Base-by-base conservation (phyloP, 1,140 invertebrate genomes). In the Amphibalanus amphitrite region DNA sequence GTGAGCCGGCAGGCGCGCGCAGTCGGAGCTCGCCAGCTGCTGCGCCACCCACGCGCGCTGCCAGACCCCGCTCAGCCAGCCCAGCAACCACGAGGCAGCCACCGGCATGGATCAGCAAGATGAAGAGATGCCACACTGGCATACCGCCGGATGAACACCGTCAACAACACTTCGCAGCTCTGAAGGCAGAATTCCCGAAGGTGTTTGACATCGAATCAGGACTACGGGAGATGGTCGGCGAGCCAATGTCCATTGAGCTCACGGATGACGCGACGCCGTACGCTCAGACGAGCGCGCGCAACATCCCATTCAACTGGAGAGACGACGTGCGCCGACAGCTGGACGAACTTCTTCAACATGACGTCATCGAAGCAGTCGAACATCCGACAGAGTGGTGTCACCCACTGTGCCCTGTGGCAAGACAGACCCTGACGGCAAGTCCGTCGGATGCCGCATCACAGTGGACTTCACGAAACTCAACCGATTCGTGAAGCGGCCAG, bases 241-340 rank as follows among this genome's bases (percentile, higher is more conserved):
- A 47, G 28, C 69, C 69, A 26, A 69, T 13, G 69, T 17, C 4
- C 13, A 17, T 26, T 13, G 30, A 69, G 69, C 26, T 69, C 10
- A 69, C 33, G 26, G 69, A 69, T 17, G 69, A 69, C 47, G 69
- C 69, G 4, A 15, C 15, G 13, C 23, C 69, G 15, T 69, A 17
- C 47, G 69, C 69, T 26, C 30, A 17, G 4, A 17, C 69, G 13
- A 47, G 13, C n/a, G 30, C 69, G 4, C 33, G 69, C 30, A 69
- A 33, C 69, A 69, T 70, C 25, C 70, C 70, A 26, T 70, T 28
- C n/a, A 59, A 28, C 70, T 70, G 70, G 70, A 64, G 70, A 28
- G 30, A 70, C 28, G 30, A 70, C 17, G 65, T 70, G 3, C 47
- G 30, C 20, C 28, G 26, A 17, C 70, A 70, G 20, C 70, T 70